Evolutionary conservation across 2,888 invertebrate species (phyloP).

Genomic region (Tineola bisselliella): DNA sequence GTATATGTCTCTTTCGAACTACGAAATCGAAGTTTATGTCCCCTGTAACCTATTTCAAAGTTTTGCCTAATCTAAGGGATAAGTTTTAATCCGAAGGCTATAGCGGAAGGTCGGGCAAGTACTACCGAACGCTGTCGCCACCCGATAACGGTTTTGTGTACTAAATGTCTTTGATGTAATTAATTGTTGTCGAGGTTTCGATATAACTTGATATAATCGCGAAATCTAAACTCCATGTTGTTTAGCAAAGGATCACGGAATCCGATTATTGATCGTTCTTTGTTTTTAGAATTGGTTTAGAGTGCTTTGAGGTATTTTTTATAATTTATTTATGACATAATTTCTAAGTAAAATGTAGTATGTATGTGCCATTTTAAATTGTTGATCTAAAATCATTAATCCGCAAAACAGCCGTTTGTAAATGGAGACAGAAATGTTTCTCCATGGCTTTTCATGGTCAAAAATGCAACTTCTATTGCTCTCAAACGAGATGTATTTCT

Average conservation of each 20-base stretch:
- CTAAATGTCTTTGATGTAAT: conserved; percentile 5
- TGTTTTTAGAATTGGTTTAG: background rate
- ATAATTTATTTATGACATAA: no score
- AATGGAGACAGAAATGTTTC: no score
- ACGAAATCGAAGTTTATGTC: background rate
- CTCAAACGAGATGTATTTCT: no score
- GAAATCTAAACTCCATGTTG: background rate
- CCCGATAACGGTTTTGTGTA: conserved; percentile 5
- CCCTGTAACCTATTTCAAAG: conserved; percentile 6
- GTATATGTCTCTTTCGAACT: background rate
- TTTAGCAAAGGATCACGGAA: background rate
- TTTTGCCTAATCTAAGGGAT: background rate
- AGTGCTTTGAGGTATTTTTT: no score
- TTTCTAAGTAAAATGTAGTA: no score
- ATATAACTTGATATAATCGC: background rate
- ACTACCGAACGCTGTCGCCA: background rate
- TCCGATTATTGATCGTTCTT: background rate
- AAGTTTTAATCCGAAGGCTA: background rate
- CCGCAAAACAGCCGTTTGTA: no score
- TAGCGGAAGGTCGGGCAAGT: background rate
- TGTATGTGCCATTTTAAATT: no score
- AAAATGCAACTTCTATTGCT: no score
- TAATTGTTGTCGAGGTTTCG: background rate
- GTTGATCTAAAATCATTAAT: no score
- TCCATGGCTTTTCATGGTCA: no score